Evolutionary conservation across 1,140 invertebrate genomes (phyloP).

Genomic region (Olivierus martensii): DNA sequence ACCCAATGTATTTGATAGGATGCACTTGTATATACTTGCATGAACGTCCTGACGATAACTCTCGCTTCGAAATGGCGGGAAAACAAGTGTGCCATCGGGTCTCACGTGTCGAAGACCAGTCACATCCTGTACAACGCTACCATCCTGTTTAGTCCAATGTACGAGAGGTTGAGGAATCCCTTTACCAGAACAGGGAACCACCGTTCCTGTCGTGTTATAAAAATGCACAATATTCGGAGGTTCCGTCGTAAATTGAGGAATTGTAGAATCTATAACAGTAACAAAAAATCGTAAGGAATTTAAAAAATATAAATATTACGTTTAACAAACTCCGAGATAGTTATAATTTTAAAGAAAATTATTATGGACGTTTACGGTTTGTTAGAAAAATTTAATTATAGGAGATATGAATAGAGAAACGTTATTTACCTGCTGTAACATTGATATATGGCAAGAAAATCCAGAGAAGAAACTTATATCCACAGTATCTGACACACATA

Average conservation of each 20-base stretch:
- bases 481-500: too few species aligned
- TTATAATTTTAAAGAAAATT: too few species aligned
- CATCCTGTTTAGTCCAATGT: constrained; percentile 48
- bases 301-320: too few species aligned
- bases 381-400: too few species aligned
- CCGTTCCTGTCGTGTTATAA: constrained; percentile 81
- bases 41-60: constrained; percentile 64
- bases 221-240: constrained; percentile 85
- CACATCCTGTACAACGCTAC: constrained; percentile 40
- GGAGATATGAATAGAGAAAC: too few species aligned
- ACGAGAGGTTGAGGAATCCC: constrained; percentile 52
- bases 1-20: constrained; percentile 74
- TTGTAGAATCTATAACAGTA: constrained; percentile 24
- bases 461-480: too few species aligned
- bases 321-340: too few species aligned
- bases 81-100: constrained; percentile 29
- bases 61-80: constrained; percentile 26
- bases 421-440: too few species aligned
- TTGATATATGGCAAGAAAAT: too few species aligned
- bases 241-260: constrained; percentile 80
- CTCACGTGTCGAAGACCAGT: constrained; percentile 52
- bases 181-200: constrained; percentile 77
- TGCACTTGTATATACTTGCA: constrained; percentile 81
- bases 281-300: too few species aligned
- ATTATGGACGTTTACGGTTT: too few species aligned